Evolutionary conservation across 2,797 vertebrate species (phyloP), one percentile per base, ranked within the genome.

Genomic region (Odontamblyopus rebecca): DNA sequence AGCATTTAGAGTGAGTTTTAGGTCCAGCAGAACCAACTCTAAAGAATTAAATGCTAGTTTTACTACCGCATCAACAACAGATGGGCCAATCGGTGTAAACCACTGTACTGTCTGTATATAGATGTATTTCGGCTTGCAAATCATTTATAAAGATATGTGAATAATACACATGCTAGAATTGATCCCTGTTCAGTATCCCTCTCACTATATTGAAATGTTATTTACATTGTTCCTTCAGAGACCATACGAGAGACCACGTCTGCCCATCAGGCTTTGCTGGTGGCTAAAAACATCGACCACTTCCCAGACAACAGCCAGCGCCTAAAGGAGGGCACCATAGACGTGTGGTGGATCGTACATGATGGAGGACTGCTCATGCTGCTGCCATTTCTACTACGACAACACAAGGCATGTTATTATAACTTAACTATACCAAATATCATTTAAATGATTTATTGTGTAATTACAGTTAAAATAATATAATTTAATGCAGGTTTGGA

Each of bases 331-430:
- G 97, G 97, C 29, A 92, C 92, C 62, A 95, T 99, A 4, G 97
- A 99, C 0, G 95, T 99, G 68, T 99, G 97, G 97, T 99, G 97
- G 97, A 95, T 99, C 29, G 97, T 99, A 62, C 97, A 99, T 1
- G 97, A 99, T 0, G 97, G 97, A 0, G 97, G 97, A 54, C 94
- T 99, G 74, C 95, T 99, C 54, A 98, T 99, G 97, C 89, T 99
- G 71, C 91, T 99, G 89, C 97, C 97, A 4, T 99, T 99, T 85
- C 87, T 99, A 27, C 93, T 99, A 6, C 94, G 93, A 62, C 97
- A 98, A 59, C 97, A 99, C 91, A 98, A 98, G 96, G 97, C 95
- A 89, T 30, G 29, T 30, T 2, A 5, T 15, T 13, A 59, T 44
- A 60, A 16, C 50, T 56, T 15, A 12, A 23, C 16, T 61, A 19